Percentiles rank a stretch among this genome's conserved stretches.
These are phyloP conservation scores for Nannoperca australis DNA, from an alignment of 2,797 vertebrate species.

Conservation along the genomic window DNA sequence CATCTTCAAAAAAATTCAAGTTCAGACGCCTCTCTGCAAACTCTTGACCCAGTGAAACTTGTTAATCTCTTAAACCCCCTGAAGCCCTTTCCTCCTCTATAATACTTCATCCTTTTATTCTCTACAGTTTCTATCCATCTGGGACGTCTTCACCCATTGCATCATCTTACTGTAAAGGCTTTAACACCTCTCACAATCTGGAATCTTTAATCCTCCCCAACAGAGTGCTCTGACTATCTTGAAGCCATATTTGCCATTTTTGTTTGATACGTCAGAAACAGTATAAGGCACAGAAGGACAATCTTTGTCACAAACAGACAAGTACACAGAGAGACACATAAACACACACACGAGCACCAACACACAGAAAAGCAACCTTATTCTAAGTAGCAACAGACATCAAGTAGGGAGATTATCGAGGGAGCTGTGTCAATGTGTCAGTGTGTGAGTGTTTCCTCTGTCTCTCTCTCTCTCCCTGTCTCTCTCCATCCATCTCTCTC, in stretches of 20 bases:
- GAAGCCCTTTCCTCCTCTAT: conserved; percentile 52
- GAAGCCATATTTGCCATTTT: conserved; percentile 23
- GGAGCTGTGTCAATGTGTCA: conserved; percentile 83
- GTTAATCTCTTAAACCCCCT: conserved; percentile 60
- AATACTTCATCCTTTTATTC: conserved; percentile 59
- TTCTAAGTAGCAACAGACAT: conserved; percentile 78
- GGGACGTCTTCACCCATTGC: conserved; percentile 33
- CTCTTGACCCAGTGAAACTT: conserved; percentile 61
- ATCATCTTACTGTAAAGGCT: conserved; percentile 38
- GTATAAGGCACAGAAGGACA: conserved; percentile 8
- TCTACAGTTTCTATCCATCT: conserved; percentile 27
- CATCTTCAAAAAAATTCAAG: conserved; percentile 25
- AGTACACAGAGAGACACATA: conserved; percentile 19
- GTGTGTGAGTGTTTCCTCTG: conserved; percentile 78
- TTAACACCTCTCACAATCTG: conserved; percentile 29
- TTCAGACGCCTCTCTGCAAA: conserved; percentile 34
- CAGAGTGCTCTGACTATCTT: background rate
- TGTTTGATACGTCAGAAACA: conserved; percentile 28
- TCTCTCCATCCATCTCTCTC: conserved; percentile 73
- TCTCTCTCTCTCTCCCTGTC: conserved; percentile 35
- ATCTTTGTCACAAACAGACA: conserved; percentile 19
- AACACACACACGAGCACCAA: conserved; percentile 14
- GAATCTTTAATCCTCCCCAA: conserved; percentile 12
- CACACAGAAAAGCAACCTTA: conserved; percentile 43
- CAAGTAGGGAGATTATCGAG: conserved; percentile 77